Evolutionary conservation across 2,113 vertebrate genomes (phyloP), one percentile per base, ranked within the genome.

Genomic region (Heterochromis multidens): DNA sequence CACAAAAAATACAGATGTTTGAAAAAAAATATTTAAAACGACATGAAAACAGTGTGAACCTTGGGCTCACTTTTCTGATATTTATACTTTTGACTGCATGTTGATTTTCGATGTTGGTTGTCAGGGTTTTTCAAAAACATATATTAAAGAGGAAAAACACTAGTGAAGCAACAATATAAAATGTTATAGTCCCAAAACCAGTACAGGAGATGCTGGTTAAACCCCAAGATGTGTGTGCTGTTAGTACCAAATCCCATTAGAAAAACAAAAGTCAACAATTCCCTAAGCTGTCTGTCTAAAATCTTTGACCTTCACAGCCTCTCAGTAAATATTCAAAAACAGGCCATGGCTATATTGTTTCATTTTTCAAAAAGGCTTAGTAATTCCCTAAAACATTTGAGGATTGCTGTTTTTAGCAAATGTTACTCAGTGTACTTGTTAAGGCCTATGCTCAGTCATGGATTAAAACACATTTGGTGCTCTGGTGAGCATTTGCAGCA

Each of bases 1-100:
- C 40, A 79, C 10, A 14, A 33, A 72, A 52, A 74, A 74, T 21
- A 74, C 46, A 61, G n/a, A n/a, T 49, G 11, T 56, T n/a, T 54
- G 3, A 43, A 49, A 86, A 61, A 12, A 61, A 61, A 43, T 40
- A 19, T 80, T 31, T 23, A n/a, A 49, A 78, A 59, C 43, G 57
- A 87, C 56, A 82, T 65, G 25, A 80, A 90, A 85, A 84, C 60
- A 86, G 37, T n/a, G 37, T 76, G 52, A 85, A 57, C 40, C 3
- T 56, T 6, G 2, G 21, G 5, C 29, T 87, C 33, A 84, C 14
- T 81, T 87, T 56, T 65, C 8, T 77, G 23, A 82, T 86, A 83
- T 85, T 65, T 67, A 58, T 58, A 85, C 19, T 52, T 23, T 67
- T 87, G 67, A 80, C 77, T 85, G 87, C 86, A 90, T 90, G 87